Percentiles rank a stretch among this genome's conserved stretches.
phyloP scores from a whole-genome alignment of 2,888 invertebrate genomes.

The Lepidochitona cinerea region DNA sequence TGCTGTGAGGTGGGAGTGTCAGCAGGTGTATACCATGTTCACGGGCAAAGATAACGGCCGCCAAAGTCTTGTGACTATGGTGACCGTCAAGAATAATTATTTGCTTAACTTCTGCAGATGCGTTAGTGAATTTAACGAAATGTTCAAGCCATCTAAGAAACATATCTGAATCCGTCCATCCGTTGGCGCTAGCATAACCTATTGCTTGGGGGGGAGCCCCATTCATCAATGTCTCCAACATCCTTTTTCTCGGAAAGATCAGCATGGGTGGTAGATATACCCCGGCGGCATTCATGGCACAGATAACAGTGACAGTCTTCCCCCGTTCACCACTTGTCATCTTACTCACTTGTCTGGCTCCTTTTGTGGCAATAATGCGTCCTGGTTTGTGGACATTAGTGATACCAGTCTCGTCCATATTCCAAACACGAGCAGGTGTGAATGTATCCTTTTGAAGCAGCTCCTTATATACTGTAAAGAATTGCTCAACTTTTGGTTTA shows the following conservation, averaged over 20 bases:
- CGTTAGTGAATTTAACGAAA: conserved; percentile 59
- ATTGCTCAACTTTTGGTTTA: conserved; percentile 19
- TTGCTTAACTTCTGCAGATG: conserved; percentile 43
- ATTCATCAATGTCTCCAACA: conserved; percentile 50
- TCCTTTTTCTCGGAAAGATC: conserved; percentile 55
- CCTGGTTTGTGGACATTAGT: conserved; percentile 28
- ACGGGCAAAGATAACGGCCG: conserved; percentile 57
- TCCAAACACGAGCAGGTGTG: conserved; percentile 18
- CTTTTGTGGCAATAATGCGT: conserved; percentile 25
- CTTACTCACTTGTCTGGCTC: conserved; percentile 3
- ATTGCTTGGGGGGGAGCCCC: conserved; percentile 56
- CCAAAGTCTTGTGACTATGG: conserved; percentile 47
- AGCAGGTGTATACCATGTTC: conserved; percentile 60
- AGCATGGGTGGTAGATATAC: conserved; percentile 39
- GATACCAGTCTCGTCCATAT: conserved; percentile 31
- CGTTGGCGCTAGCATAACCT: conserved; percentile 49
- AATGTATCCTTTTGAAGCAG: conserved; percentile 1
- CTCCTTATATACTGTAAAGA: conserved; percentile 19
- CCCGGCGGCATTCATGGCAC: conserved; percentile 36
- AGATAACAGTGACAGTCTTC: conserved; percentile 28
- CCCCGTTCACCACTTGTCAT: background rate
- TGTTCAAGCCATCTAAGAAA: conserved; percentile 61
- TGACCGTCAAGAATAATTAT: conserved; percentile 67
- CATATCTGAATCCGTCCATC: conserved; percentile 50
- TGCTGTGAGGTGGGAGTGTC: conserved; percentile 65